Conservation (phyloP, 1,140 invertebrate species). For the Bombus turneri region DNA sequence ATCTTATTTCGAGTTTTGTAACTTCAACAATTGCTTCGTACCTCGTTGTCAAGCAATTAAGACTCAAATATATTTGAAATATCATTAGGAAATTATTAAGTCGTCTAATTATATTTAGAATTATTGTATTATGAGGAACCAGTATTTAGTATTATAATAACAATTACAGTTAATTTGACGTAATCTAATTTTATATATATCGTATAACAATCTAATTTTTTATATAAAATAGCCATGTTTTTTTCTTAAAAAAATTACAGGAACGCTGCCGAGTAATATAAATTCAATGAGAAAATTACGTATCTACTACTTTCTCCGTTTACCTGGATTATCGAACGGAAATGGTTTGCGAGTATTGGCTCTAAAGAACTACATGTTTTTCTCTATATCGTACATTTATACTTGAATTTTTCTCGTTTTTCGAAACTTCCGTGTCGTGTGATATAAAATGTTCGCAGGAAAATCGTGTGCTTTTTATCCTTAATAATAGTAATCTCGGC, state of each 20-base stretch:
- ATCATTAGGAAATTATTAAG: too few species aligned
- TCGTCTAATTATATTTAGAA: neutral
- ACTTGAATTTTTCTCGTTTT: neutral
- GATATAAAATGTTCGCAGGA: neutral
- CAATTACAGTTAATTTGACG: too few species aligned
- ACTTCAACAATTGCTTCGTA: neutral
- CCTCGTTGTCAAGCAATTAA: neutral
- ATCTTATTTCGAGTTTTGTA: neutral
- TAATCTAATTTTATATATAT: too few species aligned
- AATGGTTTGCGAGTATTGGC: neutral
- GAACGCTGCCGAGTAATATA: neutral
- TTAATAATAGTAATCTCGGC: neutral
- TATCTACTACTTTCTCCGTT: neutral
- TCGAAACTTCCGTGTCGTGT: neutral
- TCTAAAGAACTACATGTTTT: neutral
- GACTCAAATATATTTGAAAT: neutral
- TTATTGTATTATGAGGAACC: neutral
- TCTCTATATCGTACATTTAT: neutral
- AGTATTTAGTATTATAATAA: too few species aligned
- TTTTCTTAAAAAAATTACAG: too few species aligned
- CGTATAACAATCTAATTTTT: too few species aligned
- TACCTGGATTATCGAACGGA: neutral
- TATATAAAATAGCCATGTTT: too few species aligned
- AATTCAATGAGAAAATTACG: neutral
- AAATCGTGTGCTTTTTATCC: neutral